Base-by-base conservation (phyloP, 1,140 invertebrate genomes). In the Hycleus cichorii region DNA sequence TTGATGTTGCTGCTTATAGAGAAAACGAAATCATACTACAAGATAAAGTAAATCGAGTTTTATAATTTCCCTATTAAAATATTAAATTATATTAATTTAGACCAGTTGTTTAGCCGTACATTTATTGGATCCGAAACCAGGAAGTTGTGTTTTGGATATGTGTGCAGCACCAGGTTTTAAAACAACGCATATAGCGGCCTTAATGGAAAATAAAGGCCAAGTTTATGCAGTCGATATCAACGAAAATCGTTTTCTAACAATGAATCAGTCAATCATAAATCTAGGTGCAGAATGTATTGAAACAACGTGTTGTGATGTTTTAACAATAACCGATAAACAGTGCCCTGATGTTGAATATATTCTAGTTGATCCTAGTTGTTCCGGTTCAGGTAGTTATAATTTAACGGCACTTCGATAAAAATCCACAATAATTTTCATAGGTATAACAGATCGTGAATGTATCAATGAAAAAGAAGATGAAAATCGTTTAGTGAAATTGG, bases 121-220 rank as follows among this genome's bases (percentile, higher is more conserved):
- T 64, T 70, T 93, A 10, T 70, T 98, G 8, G 78, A 84, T 48
- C 87, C 93, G 32, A 72, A 80, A 18, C 70, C 80, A 7, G 86
- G 84, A 4, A 81, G 84, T 63, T 75, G 77, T 8, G 84, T 95
- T 2, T 71, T 97, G 39, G 95, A 98, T 73, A 88, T 92, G 80
- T 98, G 95, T 77, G 91, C 95, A 7, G 95, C 95, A 25, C 95
- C 95, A 8, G 95, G 95, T 40, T 96, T 96, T 87, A 98, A 98
- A 75, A 93, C 95, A 0, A 84, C 87, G 10, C 90, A 95, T 76
- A 72, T 95, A 12, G 92, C 93, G 49, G 86, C 91, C 27, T 74
- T 89, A 6, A 82, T 96, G 72, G 75, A 86, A 48, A 93, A 96
- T 74, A 73, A 82, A 73, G 83, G 92, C 10, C 84, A 78, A 68